These are phyloP conservation scores for Elephas maximus DNA, from an alignment of 2,113 vertebrate species.

Conservation along the genomic window DNA sequence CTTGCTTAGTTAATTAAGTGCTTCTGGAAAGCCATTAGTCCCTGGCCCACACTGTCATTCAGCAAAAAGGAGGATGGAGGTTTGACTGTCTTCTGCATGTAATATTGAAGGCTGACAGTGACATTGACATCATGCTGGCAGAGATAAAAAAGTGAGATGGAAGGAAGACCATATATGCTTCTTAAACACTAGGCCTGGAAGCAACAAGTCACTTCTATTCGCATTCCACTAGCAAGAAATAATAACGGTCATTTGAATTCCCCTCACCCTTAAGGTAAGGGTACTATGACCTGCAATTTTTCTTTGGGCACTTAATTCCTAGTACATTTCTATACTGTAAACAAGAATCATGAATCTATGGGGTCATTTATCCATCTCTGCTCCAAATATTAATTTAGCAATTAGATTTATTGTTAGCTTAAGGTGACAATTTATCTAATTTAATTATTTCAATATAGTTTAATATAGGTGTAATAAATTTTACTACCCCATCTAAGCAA, in stretches of 20 bases:
- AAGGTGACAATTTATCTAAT: conserved; percentile 60
- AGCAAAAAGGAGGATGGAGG: not conserved
- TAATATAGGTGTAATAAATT: conserved; percentile 53
- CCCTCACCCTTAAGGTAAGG: not conserved
- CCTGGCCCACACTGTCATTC: not conserved
- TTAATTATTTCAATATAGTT: conserved; percentile 66
- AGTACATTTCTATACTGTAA: not conserved
- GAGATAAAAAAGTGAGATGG: not conserved
- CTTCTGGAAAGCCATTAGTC: not conserved
- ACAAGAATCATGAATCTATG: not conserved
- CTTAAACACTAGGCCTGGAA: not conserved
- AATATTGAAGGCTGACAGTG: not conserved
- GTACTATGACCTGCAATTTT: not conserved
- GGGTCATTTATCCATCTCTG: not conserved
- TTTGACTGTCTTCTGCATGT: not conserved
- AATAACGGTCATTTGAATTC: not conserved
- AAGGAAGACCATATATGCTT: not conserved
- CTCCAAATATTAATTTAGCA: conserved; percentile 49
- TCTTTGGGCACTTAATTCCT: not conserved
- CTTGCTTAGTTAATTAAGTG: not conserved
- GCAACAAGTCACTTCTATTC: not conserved
- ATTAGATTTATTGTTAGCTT: conserved; percentile 54
- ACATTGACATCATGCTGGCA: not conserved
- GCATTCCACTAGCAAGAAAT: not conserved
- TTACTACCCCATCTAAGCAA: conserved; percentile 38